A percentile compares a stretch with the other conserved stretches of the same genome.
Conservation (phyloP, 2,113 vertebrate species). For the Poeciliopsis turrubarensis region DNA sequence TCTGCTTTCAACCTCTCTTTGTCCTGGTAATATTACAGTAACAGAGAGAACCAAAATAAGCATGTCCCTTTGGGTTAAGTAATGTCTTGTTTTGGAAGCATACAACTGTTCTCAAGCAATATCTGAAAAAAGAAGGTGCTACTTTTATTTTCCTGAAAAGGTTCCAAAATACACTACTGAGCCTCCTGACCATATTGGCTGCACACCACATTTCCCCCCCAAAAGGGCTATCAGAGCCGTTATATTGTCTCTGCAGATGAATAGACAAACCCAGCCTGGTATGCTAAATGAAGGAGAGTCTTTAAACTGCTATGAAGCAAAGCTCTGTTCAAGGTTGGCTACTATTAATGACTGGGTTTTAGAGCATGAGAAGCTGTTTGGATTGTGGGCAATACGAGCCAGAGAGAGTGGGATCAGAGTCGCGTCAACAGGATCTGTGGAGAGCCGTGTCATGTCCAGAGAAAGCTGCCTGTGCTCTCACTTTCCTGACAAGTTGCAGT, state of each 20-base stretch:
- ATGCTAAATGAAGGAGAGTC: conserved; percentile 56
- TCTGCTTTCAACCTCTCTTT: conserved; percentile 38
- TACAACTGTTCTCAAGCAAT: conserved; percentile 75
- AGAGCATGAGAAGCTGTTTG: conserved; percentile 57
- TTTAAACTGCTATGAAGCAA: conserved; percentile 48
- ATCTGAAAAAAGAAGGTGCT: conserved; percentile 63
- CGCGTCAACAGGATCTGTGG: conserved; percentile 50
- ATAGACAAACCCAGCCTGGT: conserved; percentile 64
- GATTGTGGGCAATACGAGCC: conserved; percentile 42
- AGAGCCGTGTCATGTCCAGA: conserved; percentile 50
- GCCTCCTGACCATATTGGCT: conserved; percentile 57
- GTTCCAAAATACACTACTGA: conserved; percentile 76
- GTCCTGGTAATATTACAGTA: conserved; percentile 63
- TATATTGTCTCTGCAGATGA: conserved; percentile 65
- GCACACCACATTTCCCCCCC: conserved; percentile 9
- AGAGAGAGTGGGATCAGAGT: conserved; percentile 54
- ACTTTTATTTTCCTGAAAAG: conserved; percentile 78
- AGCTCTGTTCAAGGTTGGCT: conserved; percentile 51
- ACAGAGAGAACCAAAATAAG: conserved; percentile 71
- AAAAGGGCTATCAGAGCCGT: conserved; percentile 66
- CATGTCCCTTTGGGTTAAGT: conserved; percentile 53
- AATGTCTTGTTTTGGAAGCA: conserved; percentile 70
- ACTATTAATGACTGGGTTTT: conserved; percentile 64
- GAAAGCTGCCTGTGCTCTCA: conserved; percentile 9
- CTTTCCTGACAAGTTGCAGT: conserved; percentile 58